Evolutionary conservation across 2,888 invertebrate genomes (phyloP), one percentile per base, ranked within the genome.

Genomic region (Bellardia pandia): DNA sequence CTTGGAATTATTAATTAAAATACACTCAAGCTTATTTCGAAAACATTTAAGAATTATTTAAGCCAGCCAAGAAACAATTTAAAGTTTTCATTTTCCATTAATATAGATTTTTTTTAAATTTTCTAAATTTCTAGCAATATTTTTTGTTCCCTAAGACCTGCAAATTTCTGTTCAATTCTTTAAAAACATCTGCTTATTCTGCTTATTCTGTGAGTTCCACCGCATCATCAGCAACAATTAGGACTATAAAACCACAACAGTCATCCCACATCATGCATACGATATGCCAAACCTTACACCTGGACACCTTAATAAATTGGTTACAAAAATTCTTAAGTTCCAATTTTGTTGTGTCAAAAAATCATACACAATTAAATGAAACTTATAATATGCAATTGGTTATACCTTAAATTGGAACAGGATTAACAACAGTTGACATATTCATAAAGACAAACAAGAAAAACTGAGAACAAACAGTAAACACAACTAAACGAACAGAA

Each of bases 221-320:
- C 11, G 33, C 16, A 56, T 51, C 7, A 33, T 51, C 23, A 66
- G 9, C 2, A 48, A 68, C 16, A 78, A 78, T 74, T 64, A 51
- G 58, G 30, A 14, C 23, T 78, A 76, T 82, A 78, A 87, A 85
- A 85, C 81, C 81, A 75, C 81, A 81, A 87, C 48, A 62, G 16
- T 9, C 69, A 77, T 37, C 72, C 68, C 76, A 87, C 68, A 66
- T 4, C 13, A 78, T 60, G 68, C 30, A 66, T 16, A 72, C 3
- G 23, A 16, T 33, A 13, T 64, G 37, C 14, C 4, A 30, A 9
- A 69, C 51, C 58, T 14, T 72, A 53, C 86, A 87, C 81, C 87
- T 82, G 85, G 85, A 64, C 56, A 85, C 87, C 87, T 87, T 85
- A 78, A 87, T 81, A 82, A 87, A 85, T 85, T 82, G 58, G 5